Base-by-base conservation (phyloP, 1,140 invertebrate species). In the Diachasmimorpha longicaudata region DNA sequence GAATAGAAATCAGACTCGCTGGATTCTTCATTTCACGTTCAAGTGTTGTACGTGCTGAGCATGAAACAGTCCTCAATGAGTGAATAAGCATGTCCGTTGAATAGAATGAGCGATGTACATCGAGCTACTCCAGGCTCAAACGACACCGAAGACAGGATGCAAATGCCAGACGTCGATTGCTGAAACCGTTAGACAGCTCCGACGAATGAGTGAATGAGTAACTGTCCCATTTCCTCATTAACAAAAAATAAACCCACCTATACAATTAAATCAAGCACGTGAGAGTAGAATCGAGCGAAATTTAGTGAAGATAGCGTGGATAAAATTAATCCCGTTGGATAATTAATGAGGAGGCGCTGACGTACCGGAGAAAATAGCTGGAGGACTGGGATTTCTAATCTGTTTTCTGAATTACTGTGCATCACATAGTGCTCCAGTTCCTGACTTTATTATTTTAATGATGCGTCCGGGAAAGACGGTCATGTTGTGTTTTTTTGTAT, bases 361-460 rank as follows among this genome's bases (percentile, higher is more conserved):
- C 48, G 72, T 75, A 31, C 72, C n/a, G n/a, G 55, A 78, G 69
- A 78, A 78, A 74, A 78, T 75, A 66, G 72, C 31, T 21, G 73
- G 66, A 73, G 42, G 73, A 75, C 39, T 70, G 25, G 42, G 39
- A 75, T 75, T 55, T 78, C 52, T 74, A 69, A 66, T 70, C 46
- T 55, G 58, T 72, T 78, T 78, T 75, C 77, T 78, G 71, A 77
- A 73, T 77, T 77, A 67, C 16, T 25, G 67, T 69, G 71, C 42
- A 63, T 73, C 19, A 66, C 52, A 52, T 19, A 39, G 39, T 63
- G 55, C 71, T 73, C 71, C 36, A 73, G 19, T 73, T 63, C 31
- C 31, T 66, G 11, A 42, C 36, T 42, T 39, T 70, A 36, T 46
- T 70, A 4, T 11, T 46, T 16, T 42, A 70, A 70, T 46, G n/a